Conservation (phyloP, 2,797 vertebrate species). For the Arremon brunneinucha region DNA sequence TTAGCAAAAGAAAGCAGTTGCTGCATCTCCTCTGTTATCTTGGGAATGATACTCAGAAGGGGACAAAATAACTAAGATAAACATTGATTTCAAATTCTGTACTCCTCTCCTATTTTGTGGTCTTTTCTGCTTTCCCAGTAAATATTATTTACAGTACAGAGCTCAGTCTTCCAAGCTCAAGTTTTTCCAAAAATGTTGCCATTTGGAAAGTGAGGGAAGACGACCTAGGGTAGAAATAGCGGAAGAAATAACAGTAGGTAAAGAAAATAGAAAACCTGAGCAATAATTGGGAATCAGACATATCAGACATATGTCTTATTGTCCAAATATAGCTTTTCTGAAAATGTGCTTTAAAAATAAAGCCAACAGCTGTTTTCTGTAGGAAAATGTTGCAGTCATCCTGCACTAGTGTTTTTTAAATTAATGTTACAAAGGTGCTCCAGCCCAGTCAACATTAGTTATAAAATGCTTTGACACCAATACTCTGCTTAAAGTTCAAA, state of each 20-base stretch:
- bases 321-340: background rate
- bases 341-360: background rate
- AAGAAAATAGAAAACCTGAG: background rate
- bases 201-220: background rate
- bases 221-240: rapidly evolving
- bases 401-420: background rate
- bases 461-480: background rate
- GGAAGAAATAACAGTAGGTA: background rate
- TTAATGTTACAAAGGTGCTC: background rate
- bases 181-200: background rate
- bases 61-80: background rate
- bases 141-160: background rate
- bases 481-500: background rate
- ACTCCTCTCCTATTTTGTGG: background rate
- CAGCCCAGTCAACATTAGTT: background rate
- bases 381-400: background rate
- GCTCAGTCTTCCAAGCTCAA: background rate
- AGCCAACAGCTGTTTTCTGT: background rate
- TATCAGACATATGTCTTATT: background rate
- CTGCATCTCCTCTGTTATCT: background rate
- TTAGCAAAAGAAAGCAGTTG: background rate
- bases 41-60: background rate
- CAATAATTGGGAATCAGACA: background rate
- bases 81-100: background rate
- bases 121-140: background rate